phyloP scores from a whole-genome alignment of 2,113 vertebrate species.

The Enhydra lutris region DNA sequence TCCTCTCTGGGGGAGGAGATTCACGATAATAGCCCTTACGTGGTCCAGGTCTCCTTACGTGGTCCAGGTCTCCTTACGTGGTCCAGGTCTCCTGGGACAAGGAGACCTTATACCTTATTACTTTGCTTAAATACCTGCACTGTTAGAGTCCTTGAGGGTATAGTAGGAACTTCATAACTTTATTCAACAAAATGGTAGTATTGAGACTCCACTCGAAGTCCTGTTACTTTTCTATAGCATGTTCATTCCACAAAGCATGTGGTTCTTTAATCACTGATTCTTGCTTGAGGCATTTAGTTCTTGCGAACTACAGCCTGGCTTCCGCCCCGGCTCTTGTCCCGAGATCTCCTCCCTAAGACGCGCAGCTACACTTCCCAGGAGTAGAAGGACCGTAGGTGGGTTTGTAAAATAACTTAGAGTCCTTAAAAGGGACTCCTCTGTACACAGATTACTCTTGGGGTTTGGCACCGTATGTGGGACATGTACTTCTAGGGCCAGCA shows the following conservation, averaged over 20 bases:
- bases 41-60: background rate
- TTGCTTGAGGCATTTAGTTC: background rate
- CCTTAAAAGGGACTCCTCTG: background rate
- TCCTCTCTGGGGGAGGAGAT: background rate
- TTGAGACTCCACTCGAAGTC: background rate
- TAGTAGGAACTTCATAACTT: background rate
- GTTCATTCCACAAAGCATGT: background rate
- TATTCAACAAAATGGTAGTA: background rate
- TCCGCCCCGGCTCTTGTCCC: background rate
- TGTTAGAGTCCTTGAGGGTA: background rate
- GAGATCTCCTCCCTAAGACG: background rate
- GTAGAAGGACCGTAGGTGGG: background rate
- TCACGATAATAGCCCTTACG: background rate
- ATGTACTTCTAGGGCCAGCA: background rate
- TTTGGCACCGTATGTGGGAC: background rate
- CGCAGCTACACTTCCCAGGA: background rate
- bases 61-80: background rate
- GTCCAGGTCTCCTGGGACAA: background rate
- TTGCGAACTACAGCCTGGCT: background rate
- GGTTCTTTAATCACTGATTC: background rate
- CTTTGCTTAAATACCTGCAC: background rate
- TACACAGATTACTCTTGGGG: background rate
- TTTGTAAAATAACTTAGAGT: background rate
- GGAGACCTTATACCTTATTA: background rate
- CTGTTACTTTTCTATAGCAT: background rate